Evolutionary conservation across 2,797 vertebrate genomes (phyloP), one percentile per base, ranked within the genome.

Genomic region (Fringilla coelebs): DNA sequence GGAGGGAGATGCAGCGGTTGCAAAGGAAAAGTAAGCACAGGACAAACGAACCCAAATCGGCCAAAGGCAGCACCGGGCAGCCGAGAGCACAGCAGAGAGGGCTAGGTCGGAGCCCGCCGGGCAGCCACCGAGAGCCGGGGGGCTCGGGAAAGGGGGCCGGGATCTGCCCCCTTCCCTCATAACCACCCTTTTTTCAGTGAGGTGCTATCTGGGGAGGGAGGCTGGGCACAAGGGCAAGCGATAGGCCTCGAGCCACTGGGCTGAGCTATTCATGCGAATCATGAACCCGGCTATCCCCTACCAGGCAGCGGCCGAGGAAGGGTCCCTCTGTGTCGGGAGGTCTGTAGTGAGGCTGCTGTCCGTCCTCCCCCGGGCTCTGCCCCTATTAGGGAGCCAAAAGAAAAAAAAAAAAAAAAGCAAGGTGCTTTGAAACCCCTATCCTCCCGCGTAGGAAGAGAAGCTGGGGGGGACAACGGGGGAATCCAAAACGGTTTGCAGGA

Each of bases 101-200:
- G 9, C 16, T 32, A 26, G 6, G 16, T 32, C 4, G 17, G 73
- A 77, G 29, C 32, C 57, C 8, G 0, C 25, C 5, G 26, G 49
- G 58, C 45, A 66, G 19, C 10, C 65, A 14, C 13, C 6, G 28
- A 25, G 32, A 5, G 3, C 36, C 14, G 22, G 5, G 21, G 15
- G 11, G 4, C 22, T n/a, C 9, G 7, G 10, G 19, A 7, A 34
- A 16, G 6, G 7, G 20, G 5, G 2, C 1, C 1, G 2, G 14
- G 20, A 55, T 24, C 25, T 68, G 20, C 3, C 9, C 13, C 12
- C 10, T 79, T 66, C 28, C 22, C 3, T 62, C 71, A 68, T 60
- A 82, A 20, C 16, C 26, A 29, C 9, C 19, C 32, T 4, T n/a
- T 45, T 86, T 22, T 28, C 43, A 46, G 1, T 11, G 34, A 74